These are phyloP conservation scores for Champsocephalus esox DNA, from an alignment of 2,797 vertebrate genomes.

Conservation along the genomic window DNA sequence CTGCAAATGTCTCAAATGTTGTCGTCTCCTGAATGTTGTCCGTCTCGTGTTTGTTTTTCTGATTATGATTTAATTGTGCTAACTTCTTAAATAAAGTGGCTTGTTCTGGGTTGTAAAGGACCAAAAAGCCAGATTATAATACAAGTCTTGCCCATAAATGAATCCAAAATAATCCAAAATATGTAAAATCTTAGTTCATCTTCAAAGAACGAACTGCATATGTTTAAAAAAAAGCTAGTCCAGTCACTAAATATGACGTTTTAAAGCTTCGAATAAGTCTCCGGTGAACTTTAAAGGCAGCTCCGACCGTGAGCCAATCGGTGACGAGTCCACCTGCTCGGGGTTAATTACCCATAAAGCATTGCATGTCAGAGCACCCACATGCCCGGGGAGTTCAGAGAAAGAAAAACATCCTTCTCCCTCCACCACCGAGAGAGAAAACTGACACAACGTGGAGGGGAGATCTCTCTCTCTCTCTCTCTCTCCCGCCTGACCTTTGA, in stretches of 20 bases:
- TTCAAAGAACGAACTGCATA: not conserved
- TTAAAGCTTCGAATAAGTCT: not conserved
- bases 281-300: slow-evolving; percentile 1
- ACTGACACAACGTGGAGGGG: slow-evolving; percentile 20
- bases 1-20: not conserved
- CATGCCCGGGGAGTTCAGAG: slow-evolving; percentile 39
- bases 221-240: not conserved
- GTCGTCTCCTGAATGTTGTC: not conserved
- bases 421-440: too few species aligned
- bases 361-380: slow-evolving; percentile 32
- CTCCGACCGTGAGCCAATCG: slow-evolving; percentile 18
- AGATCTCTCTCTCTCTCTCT: slow-evolving; percentile 25
- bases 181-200: too few species aligned
- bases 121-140: too few species aligned
- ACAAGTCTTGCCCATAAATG: too few species aligned
- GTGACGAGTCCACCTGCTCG: slow-evolving; percentile 34
- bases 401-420: slow-evolving; percentile 47
- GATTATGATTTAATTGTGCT: too few species aligned
- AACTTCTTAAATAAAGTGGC: too few species aligned
- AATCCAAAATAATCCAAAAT: not conserved
- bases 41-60: too few species aligned
- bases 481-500: slow-evolving; percentile 63
- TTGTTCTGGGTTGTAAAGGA: too few species aligned
- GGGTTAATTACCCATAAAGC: slow-evolving; percentile 55
- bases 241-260: too few species aligned